phyloP scores from a whole-genome alignment of 92 coral and sea anemone species.

The Parazoanthus swiftii region DNA sequence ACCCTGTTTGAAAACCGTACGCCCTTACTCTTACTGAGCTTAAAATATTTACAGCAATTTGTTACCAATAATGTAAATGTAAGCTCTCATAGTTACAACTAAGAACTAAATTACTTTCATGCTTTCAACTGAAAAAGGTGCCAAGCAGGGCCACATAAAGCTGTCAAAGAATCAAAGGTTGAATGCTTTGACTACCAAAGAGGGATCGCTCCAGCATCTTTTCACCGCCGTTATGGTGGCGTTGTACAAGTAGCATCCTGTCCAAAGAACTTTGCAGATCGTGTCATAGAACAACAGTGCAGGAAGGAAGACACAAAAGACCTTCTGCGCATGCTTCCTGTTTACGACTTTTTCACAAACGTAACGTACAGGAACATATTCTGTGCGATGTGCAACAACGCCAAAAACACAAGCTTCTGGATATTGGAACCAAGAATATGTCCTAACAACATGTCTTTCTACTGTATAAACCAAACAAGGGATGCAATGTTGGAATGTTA shows the following conservation, averaged over 20 bases:
- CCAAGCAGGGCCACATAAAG: background rate
- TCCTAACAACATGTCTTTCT: background rate
- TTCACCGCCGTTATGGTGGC: background rate
- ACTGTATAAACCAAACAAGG: background rate
- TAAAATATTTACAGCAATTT: no score
- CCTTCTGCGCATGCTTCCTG: background rate
- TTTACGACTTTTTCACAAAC: background rate
- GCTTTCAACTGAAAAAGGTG: background rate
- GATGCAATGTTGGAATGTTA: background rate
- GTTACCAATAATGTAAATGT: no score
- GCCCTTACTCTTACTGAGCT: no score
- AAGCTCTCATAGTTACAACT: background rate
- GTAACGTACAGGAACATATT: background rate
- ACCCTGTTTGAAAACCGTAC: no score
- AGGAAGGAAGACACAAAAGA: background rate
- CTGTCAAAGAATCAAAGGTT: background rate
- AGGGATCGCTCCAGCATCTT: background rate
- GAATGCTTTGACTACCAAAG: background rate
- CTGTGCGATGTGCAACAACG: conserved; percentile 3
- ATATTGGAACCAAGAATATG: background rate
- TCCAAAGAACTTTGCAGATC: background rate
- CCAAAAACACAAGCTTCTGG: background rate
- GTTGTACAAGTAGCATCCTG: background rate
- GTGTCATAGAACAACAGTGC: background rate
- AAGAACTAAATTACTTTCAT: background rate